These are phyloP conservation scores for Achroia grisella DNA, from an alignment of 1,140 invertebrate genomes.

Conservation along the genomic window DNA sequence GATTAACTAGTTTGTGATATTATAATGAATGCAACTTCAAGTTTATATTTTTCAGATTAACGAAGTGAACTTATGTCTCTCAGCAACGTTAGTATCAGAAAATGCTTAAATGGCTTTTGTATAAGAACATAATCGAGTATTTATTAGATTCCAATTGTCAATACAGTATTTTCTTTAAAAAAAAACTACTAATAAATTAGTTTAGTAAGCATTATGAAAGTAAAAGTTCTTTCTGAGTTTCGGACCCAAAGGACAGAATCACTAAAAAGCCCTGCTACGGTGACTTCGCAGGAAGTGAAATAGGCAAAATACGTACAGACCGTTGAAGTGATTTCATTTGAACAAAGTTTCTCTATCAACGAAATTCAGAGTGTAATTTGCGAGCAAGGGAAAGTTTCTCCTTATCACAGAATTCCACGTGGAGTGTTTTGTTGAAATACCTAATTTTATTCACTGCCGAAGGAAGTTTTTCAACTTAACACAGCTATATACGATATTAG, in stretches of 20 bases:
- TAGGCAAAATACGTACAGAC: constrained; percentile 48
- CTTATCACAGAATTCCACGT: constrained; percentile 69
- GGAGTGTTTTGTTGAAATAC: constrained; percentile 63
- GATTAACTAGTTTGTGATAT: no score
- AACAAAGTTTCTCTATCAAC: constrained; percentile 68
- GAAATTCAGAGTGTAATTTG: constrained; percentile 70
- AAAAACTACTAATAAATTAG: background rate
- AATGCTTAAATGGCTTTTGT: no score
- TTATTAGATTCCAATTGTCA: no score
- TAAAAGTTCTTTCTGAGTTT: constrained; percentile 6
- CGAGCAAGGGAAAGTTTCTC: constrained; percentile 62
- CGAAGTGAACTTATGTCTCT: no score
- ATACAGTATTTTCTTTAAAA: no score
- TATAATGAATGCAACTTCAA: no score
- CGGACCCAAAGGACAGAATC: constrained; percentile 17
- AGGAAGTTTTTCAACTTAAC: constrained; percentile 22
- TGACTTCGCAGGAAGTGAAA: constrained; percentile 55
- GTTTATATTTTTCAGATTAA: no score
- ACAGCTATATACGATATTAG: background rate
- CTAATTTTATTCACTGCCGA: constrained; percentile 49
- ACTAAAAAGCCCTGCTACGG: constrained; percentile 23
- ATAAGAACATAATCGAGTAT: no score
- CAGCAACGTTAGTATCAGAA: no score
- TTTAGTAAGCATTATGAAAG: constrained; percentile 1
- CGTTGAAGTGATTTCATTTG: constrained; percentile 66